phyloP scores from a whole-genome alignment of 2,113 vertebrate genomes.

The Thomomys bottae region DNA sequence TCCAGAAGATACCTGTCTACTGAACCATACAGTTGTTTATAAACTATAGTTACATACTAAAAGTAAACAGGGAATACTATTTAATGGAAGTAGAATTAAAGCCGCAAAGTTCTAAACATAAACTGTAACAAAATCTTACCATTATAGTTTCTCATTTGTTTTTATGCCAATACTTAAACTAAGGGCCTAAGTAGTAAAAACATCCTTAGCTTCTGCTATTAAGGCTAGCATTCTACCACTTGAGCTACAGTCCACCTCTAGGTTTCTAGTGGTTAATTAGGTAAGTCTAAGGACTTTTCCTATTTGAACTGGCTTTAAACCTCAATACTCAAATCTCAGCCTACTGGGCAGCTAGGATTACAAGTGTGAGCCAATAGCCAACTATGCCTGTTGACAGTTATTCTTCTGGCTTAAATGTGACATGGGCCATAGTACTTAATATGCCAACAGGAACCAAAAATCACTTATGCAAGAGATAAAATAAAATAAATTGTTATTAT shows the following conservation, averaged over 20 bases:
- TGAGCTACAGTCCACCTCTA: too few relatives aligned
- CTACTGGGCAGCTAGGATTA: too few relatives aligned
- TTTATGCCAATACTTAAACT: too few relatives aligned
- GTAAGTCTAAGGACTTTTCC: too few relatives aligned
- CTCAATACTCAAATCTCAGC: too few relatives aligned
- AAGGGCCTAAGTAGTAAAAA: too few relatives aligned
- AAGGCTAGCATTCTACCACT: too few relatives aligned
- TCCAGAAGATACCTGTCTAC: not conserved
- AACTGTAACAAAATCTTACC: not conserved
- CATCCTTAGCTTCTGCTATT: too few relatives aligned
- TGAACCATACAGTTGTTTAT: conserved; percentile 13
- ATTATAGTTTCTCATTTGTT: too few relatives aligned
- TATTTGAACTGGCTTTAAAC: too few relatives aligned
- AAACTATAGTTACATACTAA: not conserved
- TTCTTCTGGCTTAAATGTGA: not conserved
- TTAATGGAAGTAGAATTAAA: not conserved
- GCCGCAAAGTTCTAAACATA: not conserved
- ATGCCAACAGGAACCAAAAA: not conserved
- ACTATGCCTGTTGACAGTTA: not conserved
- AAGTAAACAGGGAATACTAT: not conserved
- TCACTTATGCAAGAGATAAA: not conserved
- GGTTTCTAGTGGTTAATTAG: too few relatives aligned
- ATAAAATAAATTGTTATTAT: not conserved
- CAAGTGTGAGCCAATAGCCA: not conserved
- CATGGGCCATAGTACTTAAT: not conserved